phyloP scores from a whole-genome alignment of 2,113 vertebrate genomes.

The Gnathonemus longibarbis region DNA sequence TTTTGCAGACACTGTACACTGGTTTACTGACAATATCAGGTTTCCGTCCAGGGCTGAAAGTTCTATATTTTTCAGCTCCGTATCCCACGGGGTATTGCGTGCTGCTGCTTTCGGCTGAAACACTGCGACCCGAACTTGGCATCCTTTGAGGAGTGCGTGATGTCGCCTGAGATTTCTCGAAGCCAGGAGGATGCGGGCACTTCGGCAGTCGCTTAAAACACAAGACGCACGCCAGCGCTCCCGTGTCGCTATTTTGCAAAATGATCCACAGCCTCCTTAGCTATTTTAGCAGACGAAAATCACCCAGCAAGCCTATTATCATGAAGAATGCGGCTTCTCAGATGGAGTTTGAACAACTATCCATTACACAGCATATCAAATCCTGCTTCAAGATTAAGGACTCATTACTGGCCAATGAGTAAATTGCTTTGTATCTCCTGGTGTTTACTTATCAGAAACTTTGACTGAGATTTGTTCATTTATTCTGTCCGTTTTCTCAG shows the following conservation, averaged over 20 bases:
- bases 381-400: neutral
- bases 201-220: slow-evolving; percentile 14
- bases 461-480: neutral
- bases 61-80: neutral
- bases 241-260: slow-evolving; percentile 21
- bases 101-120: slow-evolving; percentile 6
- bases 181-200: neutral
- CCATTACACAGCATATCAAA: neutral
- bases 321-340: neutral
- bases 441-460: neutral
- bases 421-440: neutral
- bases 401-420: neutral
- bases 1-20: neutral
- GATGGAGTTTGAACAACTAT: neutral
- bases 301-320: neutral
- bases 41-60: slow-evolving; percentile 1
- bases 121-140: slow-evolving; percentile 10
- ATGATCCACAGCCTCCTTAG: slow-evolving; percentile 3
- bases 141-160: neutral
- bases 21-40: slow-evolving; percentile 6
- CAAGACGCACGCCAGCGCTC: neutral
- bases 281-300: neutral
- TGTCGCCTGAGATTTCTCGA: neutral
- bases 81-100: neutral
- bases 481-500: neutral